Conservation (phyloP, 2,888 invertebrate species). For the Pyrochroa serraticornis region DNA sequence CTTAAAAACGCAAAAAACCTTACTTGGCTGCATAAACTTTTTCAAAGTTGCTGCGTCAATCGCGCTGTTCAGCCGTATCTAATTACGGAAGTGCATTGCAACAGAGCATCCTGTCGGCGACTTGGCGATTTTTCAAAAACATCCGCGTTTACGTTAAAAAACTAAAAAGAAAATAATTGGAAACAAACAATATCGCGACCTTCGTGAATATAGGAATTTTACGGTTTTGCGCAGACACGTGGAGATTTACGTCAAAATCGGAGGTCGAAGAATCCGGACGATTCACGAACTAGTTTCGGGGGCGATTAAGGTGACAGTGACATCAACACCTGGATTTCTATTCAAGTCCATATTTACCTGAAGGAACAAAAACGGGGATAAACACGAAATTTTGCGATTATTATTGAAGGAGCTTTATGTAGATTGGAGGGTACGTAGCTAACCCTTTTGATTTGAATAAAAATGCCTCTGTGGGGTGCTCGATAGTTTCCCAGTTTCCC, state of each 20-base stretch:
- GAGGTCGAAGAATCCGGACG: slow-evolving; percentile 8
- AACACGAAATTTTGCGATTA: no score
- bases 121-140: no score
- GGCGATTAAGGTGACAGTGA: no score
- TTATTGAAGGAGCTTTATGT: no score
- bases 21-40: slow-evolving; percentile 4
- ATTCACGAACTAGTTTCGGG: no score
- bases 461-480: slow-evolving; percentile 15
- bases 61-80: slow-evolving; percentile 1
- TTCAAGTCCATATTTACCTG: no score
- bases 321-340: no score
- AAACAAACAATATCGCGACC: slow-evolving; percentile 12
- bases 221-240: slow-evolving; percentile 18
- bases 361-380: no score
- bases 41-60: slow-evolving; percentile 10
- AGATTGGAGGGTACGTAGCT: neutral
- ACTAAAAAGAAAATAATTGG: slow-evolving; percentile 8
- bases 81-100: slow-evolving; percentile 25
- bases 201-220: slow-evolving; percentile 10
- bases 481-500: slow-evolving; percentile 27
- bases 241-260: slow-evolving; percentile 11
- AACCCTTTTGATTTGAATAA: slow-evolving; percentile 25
- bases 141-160: neutral
- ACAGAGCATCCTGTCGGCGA: slow-evolving; percentile 9
- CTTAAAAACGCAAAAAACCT: neutral